Evolutionary conservation across 2,888 invertebrate genomes (phyloP), one percentile per base, ranked within the genome.

Genomic region (Euphydryas editha): DNA sequence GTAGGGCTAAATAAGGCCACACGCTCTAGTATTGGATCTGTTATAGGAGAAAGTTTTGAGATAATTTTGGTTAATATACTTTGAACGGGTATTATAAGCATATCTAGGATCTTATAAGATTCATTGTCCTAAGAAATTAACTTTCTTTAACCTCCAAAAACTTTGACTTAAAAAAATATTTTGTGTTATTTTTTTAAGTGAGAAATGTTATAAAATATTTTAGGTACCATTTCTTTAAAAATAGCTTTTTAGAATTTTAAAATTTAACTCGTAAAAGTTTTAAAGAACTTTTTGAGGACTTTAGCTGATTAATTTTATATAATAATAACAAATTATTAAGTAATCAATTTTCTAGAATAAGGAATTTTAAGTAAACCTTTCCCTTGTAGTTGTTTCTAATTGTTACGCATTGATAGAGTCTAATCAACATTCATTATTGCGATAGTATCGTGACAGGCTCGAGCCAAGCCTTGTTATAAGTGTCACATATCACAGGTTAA

Each of bases 401-500:
- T 57, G 56, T 63, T 46, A 47, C 39, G 47, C 37, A 47, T 18
- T 47, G 15, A 57, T 63, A 56, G 47, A 49, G 39, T 49, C 47
- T 47, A 58, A 58, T 51, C 58, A 51, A 47, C 58, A 63, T 63
- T 63, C 49, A 59, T 68, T 62, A 59, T 55, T 59, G 47, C 60
- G 70, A 63, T 63, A 58, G 60, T 49, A 59, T 72, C 72, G 73
- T 73, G 72, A 71, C 73, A 67, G 46, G 63, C 49, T 68, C 59
- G 60, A 54, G 18, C 63, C 44, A 60, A 44, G 65, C 44, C 59
- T 51, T 44, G 24, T 49, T 49, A 51, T 65, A 68, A 69, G 68
- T 72, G 70, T 71, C 72, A 72, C 60, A 62, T 65, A 68, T 67
- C 69, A 69, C 58, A 63, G 72, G 71, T 72, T 72, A 75, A 75